A percentile compares a stretch with the other conserved stretches of the same genome.
These are phyloP conservation scores for Dendrolimus kikuchii DNA, from an alignment of 1,140 invertebrate species.

Conservation along the genomic window DNA sequence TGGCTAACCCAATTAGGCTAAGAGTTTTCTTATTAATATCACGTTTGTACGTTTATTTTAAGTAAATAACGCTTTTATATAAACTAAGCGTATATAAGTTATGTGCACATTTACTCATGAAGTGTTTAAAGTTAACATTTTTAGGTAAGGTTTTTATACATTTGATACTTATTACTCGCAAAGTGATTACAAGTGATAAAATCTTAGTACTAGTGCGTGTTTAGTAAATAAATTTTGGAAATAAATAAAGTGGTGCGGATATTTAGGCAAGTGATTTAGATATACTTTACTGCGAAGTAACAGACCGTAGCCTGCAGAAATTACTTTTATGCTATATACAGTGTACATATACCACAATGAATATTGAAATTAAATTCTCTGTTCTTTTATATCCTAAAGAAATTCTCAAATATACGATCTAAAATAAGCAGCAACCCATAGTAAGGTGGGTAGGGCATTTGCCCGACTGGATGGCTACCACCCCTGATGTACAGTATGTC, in stretches of 20 bases:
- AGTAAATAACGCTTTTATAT: constrained; percentile 54
- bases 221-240: constrained; percentile 29
- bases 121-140: constrained; percentile 54
- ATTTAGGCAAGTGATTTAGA: constrained; percentile 23
- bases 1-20: constrained; percentile 55
- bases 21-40: constrained; percentile 58
- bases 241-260: constrained; percentile 63
- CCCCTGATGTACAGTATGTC: too few relatives aligned
- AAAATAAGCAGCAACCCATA: too few relatives aligned
- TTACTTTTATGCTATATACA: too few relatives aligned
- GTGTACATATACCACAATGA: too few relatives aligned
- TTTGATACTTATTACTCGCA: constrained; percentile 70
- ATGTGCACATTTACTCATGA: constrained; percentile 64
- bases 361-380: too few relatives aligned
- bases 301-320: too few relatives aligned
- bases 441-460: too few relatives aligned
- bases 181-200: constrained; percentile 71
- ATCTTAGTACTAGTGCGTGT: constrained; percentile 59
- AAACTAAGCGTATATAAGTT: constrained; percentile 55
- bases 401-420: too few relatives aligned
- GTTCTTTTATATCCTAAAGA: too few relatives aligned
- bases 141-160: constrained; percentile 69
- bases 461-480: too few relatives aligned
- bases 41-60: constrained; percentile 68
- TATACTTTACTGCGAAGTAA: too few relatives aligned